Evolutionary conservation across 1,140 invertebrate genomes (phyloP).

Genomic region (Palaemon carinicauda): DNA sequence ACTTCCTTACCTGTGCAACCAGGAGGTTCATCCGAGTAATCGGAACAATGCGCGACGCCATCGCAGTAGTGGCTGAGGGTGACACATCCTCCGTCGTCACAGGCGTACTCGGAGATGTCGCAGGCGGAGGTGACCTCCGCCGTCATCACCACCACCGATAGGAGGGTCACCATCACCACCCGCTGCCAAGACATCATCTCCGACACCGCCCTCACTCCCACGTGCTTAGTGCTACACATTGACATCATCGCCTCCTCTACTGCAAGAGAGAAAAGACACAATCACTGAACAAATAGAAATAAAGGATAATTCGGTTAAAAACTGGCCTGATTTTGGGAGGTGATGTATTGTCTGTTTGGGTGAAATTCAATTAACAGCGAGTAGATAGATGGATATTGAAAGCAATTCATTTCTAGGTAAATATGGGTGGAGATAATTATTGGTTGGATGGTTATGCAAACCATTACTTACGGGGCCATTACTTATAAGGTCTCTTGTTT

Average conservation of each 20-base stretch:
- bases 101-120: conserved; percentile 72
- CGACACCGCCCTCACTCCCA: background rate
- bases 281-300: background rate
- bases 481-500: too few relatives aligned
- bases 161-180: background rate
- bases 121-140: background rate
- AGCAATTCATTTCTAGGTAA: too few relatives aligned
- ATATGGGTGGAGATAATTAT: too few relatives aligned
- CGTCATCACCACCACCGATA: background rate
- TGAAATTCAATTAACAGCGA: too few relatives aligned
- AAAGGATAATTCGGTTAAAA: too few relatives aligned
- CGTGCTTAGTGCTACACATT: background rate
- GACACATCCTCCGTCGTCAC: conserved; percentile 81
- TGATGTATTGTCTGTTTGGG: too few relatives aligned
- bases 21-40: conserved; percentile 82
- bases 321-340: too few relatives aligned
- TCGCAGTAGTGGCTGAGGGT: conserved; percentile 84
- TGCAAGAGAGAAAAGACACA: background rate
- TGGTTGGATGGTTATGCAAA: too few relatives aligned
- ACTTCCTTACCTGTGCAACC: conserved; percentile 84
- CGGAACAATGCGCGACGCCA: conserved; percentile 83
- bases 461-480: too few relatives aligned
- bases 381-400: too few relatives aligned
- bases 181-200: background rate
- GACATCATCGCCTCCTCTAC: background rate